A percentile compares a stretch with the other conserved stretches of the same genome.
phyloP scores from a whole-genome alignment of 1,140 invertebrate genomes.

The Ctenoplectra terminalis region DNA sequence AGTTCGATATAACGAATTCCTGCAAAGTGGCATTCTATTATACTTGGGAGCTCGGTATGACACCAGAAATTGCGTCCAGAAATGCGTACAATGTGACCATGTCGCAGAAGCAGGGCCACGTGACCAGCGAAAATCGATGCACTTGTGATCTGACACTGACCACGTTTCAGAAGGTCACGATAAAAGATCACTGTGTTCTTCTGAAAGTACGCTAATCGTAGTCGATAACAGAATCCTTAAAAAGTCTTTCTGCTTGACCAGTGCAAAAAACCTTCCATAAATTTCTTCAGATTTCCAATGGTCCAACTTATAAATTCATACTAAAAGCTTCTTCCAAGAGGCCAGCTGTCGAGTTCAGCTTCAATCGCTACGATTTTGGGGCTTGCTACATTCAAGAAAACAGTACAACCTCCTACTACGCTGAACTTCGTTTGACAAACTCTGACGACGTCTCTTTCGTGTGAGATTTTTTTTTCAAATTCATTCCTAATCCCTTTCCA shows the following conservation, averaged over 20 bases:
- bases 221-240: not conserved
- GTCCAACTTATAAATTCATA: constrained; percentile 76
- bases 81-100: constrained; percentile 61
- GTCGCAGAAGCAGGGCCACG: constrained; percentile 66
- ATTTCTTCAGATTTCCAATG: constrained; percentile 77
- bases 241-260: not conserved
- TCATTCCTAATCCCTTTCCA: not conserved
- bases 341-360: constrained; percentile 75
- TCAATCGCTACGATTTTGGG: constrained; percentile 79
- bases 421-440: constrained; percentile 75
- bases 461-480: constrained; percentile 63
- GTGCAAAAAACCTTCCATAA: not conserved
- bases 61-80: constrained; percentile 50
- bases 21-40: constrained; percentile 78
- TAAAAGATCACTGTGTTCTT: constrained; percentile 59
- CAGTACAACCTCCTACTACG: constrained; percentile 63
- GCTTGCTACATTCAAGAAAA: constrained; percentile 76
- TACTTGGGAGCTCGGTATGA: constrained; percentile 72
- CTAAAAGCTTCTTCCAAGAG: constrained; percentile 70
- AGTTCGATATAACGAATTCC: constrained; percentile 76
- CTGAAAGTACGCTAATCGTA: constrained; percentile 68
- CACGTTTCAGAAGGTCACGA: constrained; percentile 46
- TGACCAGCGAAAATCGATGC: constrained; percentile 52
- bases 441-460: constrained; percentile 67
- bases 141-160: constrained; percentile 57